Conservation (phyloP, 2,797 vertebrate genomes). For the Sebastiscus tertius region DNA sequence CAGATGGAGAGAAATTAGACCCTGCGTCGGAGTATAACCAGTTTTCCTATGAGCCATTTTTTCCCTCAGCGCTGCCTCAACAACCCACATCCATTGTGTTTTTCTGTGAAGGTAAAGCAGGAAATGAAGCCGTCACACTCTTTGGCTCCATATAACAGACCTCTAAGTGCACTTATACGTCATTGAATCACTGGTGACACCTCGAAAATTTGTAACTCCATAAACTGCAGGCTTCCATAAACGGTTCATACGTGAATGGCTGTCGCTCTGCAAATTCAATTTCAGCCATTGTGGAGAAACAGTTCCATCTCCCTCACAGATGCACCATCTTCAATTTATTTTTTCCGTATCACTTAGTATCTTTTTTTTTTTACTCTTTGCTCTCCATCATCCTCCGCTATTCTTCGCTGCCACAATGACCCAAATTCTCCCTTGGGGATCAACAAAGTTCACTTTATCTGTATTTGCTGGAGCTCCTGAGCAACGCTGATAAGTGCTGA, state of each 20-base stretch:
- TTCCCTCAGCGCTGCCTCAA: constrained; percentile 21
- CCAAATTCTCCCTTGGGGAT: constrained; percentile 36
- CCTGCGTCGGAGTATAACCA: constrained; percentile 31
- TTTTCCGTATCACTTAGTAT: constrained; percentile 20
- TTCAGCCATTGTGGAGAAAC: neutral
- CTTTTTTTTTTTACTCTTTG: constrained; percentile 9
- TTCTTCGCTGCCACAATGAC: constrained; percentile 27
- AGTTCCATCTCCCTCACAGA: neutral
- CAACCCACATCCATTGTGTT: constrained; percentile 44
- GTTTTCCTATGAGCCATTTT: constrained; percentile 40
- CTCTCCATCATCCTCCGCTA: constrained; percentile 14
- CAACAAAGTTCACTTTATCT: constrained; percentile 47
- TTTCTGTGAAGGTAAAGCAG: constrained; percentile 28
- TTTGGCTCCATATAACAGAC: constrained; percentile 6
- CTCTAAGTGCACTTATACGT: constrained; percentile 28
- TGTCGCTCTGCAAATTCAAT: constrained; percentile 2
- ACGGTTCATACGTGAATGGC: neutral
- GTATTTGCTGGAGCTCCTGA: constrained; percentile 24
- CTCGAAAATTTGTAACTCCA: constrained; percentile 12
- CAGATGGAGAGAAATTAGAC: constrained; percentile 58
- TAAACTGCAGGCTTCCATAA: constrained; percentile 19
- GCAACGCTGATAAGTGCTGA: constrained; percentile 31
- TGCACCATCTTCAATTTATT: constrained; percentile 19
- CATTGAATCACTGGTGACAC: constrained; percentile 28
- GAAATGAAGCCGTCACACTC: constrained; percentile 57